Conservation (phyloP, 2,888 invertebrate species). For the Papilio protenor region DNA sequence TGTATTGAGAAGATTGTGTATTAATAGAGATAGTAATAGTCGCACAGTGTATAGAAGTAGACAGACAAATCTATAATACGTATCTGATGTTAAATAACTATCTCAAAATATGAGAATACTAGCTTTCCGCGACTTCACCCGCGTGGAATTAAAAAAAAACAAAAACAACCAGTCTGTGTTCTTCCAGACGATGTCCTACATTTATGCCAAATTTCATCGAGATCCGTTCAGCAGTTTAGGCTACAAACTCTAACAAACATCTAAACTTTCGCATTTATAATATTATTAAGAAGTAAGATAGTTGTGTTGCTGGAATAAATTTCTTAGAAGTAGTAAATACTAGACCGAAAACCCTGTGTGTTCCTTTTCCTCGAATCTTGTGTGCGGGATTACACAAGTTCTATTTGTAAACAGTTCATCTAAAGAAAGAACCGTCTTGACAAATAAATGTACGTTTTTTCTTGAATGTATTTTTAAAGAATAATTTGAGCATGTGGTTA, state of each 20-base stretch:
- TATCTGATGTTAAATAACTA: neutral
- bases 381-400: neutral
- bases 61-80: neutral
- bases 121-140: no score
- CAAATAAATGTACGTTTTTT: neutral
- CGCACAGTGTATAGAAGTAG: neutral
- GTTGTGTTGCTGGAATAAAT: neutral
- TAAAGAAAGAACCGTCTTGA: neutral
- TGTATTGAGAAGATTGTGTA: constrained; percentile 51
- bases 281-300: no score
- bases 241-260: no score
- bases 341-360: neutral
- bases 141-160: no score
- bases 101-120: neutral
- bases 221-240: no score
- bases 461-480: neutral
- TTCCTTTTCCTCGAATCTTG: neutral
- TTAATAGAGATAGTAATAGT: neutral
- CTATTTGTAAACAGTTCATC: constrained; percentile 1
- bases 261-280: no score
- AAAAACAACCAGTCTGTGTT: no score
- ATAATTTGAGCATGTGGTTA: no score
- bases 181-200: no score
- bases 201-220: no score
- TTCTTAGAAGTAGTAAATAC: neutral